These are phyloP conservation scores for Tipula unca DNA, from an alignment of 2,888 invertebrate species.

Conservation along the genomic window DNA sequence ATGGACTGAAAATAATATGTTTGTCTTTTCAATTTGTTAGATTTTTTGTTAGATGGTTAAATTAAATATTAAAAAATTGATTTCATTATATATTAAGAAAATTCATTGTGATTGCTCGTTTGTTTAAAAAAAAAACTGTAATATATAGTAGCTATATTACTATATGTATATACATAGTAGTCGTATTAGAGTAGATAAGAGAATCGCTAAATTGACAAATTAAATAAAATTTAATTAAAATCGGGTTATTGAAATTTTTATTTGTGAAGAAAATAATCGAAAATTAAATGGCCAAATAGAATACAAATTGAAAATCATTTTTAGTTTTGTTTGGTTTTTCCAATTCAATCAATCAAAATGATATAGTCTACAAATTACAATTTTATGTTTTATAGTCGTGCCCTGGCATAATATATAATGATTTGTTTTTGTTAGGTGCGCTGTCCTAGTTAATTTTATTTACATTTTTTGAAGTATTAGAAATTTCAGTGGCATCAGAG, in stretches of 20 bases:
- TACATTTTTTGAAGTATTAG: no score
- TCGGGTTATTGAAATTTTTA: background rate
- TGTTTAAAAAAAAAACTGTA: background rate
- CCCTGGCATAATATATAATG: no score
- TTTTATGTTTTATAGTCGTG: no score
- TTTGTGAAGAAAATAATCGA: background rate
- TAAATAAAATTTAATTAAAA: background rate
- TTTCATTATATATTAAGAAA: background rate
- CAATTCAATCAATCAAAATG: no score
- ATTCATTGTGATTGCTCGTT: background rate
- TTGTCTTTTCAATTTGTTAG: background rate
- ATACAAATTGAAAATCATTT: no score
- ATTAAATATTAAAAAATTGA: background rate
- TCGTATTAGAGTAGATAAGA: background rate
- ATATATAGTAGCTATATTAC: background rate
- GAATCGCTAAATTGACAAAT: background rate
- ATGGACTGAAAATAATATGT: background rate
- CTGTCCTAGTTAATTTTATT: no score
- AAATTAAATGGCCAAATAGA: background rate
- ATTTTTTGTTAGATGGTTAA: background rate
- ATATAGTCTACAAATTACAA: no score
- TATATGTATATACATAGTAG: background rate
- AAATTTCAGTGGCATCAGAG: no score
- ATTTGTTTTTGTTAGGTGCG: no score
- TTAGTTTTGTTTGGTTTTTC: no score